phyloP scores from a whole-genome alignment of 2,113 vertebrate species.

The Monopterus albus region DNA sequence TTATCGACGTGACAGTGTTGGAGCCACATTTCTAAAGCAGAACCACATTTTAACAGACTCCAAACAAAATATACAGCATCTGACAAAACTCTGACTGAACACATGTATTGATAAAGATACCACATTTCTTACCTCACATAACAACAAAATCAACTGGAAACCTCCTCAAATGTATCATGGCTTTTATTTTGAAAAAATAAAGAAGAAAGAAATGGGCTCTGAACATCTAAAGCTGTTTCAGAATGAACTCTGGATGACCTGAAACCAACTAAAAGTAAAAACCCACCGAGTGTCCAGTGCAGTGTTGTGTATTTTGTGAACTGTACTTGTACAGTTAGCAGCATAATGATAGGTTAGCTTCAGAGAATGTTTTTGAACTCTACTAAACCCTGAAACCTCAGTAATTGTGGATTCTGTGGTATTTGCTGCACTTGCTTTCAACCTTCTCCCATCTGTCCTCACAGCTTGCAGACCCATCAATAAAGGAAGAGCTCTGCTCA shows the following conservation, averaged over 20 bases:
- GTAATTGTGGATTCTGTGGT: constrained; percentile 42
- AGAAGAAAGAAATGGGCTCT: constrained; percentile 9
- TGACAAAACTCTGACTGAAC: constrained; percentile 10
- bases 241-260: constrained; percentile 31
- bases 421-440: constrained; percentile 48
- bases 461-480: constrained; percentile 10
- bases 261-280: neutral
- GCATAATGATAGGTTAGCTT: constrained; percentile 45
- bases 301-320: constrained; percentile 11
- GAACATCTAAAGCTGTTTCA: neutral
- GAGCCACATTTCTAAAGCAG: constrained; percentile 12
- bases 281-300: neutral
- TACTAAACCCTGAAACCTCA: constrained; percentile 21
- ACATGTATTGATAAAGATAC: neutral
- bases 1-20: constrained; percentile 21
- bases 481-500: neutral
- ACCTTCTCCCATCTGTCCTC: constrained; percentile 8
- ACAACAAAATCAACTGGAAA: neutral
- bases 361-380: constrained; percentile 17
- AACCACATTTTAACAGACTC: constrained; percentile 7
- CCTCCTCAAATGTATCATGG: neutral
- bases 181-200: neutral
- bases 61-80: constrained; percentile 22
- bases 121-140: constrained; percentile 12
- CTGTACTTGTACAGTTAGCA: constrained; percentile 33